phyloP scores from a whole-genome alignment of 2,797 vertebrate species.

The Danio aesculapii region DNA sequence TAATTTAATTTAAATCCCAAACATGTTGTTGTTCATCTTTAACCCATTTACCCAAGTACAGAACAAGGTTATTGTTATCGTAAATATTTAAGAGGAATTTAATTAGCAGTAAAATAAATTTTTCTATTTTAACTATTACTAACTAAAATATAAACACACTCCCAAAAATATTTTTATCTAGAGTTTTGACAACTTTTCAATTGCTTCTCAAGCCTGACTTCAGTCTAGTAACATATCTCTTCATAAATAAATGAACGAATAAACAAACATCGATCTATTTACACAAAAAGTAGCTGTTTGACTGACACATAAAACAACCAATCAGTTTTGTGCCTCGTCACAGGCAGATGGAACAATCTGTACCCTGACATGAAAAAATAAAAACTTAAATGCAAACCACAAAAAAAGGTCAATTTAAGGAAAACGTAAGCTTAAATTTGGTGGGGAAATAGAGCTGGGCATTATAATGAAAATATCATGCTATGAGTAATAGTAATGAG shows the following conservation, averaged over 20 bases:
- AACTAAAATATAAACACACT: neutral
- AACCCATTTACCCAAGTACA: neutral
- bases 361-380: neutral
- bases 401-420: neutral
- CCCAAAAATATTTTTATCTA: no score
- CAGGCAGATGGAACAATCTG: constrained; percentile 12
- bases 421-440: neutral
- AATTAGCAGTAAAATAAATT: neutral
- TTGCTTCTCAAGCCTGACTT: neutral
- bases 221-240: neutral
- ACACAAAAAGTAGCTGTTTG: neutral
- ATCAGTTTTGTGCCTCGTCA: neutral
- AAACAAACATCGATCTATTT: neutral
- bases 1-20: no score
- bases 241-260: neutral
- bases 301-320: constrained; percentile 14
- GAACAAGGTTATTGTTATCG: neutral
- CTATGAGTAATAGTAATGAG: neutral
- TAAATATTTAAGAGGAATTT: neutral
- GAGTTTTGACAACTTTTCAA: neutral
- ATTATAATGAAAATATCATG: neutral
- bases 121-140: neutral
- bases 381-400: neutral
- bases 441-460: neutral
- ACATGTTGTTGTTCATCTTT: no score